phyloP scores from a whole-genome alignment of 2,888 invertebrate genomes.

The Aporophyla lueneburgensis region DNA sequence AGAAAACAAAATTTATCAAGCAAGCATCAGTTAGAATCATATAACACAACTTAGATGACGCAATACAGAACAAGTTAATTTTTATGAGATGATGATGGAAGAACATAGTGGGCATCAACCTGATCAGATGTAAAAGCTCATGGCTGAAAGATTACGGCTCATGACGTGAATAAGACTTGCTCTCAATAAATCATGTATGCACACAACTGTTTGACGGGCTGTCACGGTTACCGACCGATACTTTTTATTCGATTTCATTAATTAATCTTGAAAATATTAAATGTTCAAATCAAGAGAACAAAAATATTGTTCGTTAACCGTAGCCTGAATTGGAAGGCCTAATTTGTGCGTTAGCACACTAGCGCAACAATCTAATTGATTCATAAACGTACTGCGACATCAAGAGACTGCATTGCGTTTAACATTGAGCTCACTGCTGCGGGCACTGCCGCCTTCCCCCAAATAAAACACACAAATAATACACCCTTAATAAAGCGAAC shows the following conservation, averaged over 20 bases:
- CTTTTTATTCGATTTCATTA: slow-evolving; percentile 45
- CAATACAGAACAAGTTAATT: slow-evolving; percentile 68
- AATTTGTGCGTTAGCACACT: slow-evolving; percentile 89
- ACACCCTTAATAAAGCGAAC: slow-evolving; percentile 81
- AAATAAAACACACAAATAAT: slow-evolving; percentile 89
- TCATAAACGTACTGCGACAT: slow-evolving; percentile 90
- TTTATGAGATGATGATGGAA: slow-evolving; percentile 71
- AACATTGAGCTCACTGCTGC: slow-evolving; percentile 94
- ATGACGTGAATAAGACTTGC: slow-evolving; percentile 81
- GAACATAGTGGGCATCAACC: slow-evolving; percentile 69
- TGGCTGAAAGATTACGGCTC: slow-evolving; percentile 78
- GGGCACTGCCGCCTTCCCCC: slow-evolving; percentile 93
- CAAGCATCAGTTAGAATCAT: slow-evolving; percentile 78
- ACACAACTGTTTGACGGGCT: slow-evolving; percentile 81
- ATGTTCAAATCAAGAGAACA: slow-evolving; percentile 55
- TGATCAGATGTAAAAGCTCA: slow-evolving; percentile 77
- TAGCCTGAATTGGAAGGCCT: slow-evolving; percentile 80
- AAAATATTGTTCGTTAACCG: slow-evolving; percentile 85
- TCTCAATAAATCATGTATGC: slow-evolving; percentile 79
- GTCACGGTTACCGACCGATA: slow-evolving; percentile 84
- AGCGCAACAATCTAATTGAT: slow-evolving; percentile 89
- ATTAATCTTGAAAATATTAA: slow-evolving; percentile 38
- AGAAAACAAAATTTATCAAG: slow-evolving; percentile 75
- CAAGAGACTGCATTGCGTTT: slow-evolving; percentile 93
- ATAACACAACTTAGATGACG: slow-evolving; percentile 72